Evolutionary conservation across 2,888 invertebrate species (phyloP), one percentile per base, ranked within the genome.

Genomic region (Lottia scabra): DNA sequence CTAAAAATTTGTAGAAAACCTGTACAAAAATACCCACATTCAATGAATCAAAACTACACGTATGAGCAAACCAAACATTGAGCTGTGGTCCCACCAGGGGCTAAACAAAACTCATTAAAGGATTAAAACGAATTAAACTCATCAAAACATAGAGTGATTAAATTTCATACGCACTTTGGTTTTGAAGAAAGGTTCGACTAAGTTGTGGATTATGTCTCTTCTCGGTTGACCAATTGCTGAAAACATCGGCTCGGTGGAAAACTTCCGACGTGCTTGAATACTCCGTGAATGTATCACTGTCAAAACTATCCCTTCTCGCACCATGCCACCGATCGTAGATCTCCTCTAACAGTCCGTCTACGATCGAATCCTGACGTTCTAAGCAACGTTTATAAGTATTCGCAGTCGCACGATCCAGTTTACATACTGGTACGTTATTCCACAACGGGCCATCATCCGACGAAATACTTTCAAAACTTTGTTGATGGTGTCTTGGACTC

Each of bases 281-380:
- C 72, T 88, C 88, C 13, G 88, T 88, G 78, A 87, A 86, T 0
- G 88, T 89, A 76, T 89, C 89, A 68, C 88, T 88, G 77, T 89
- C 89, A 73, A 87, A 85, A 76, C 88, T 88, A 75, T 87, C 86
- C 70, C 84, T 78, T 30, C 80, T 76, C 13, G 79, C 76, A 64
- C 81, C 84, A 65, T 87, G 84, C 86, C 86, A 87, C 23, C 86
- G 83, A 72, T 88, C 87, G 69, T 88, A 88, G 63, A 89, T 89
- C 68, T 89, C 89, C 74, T 84, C 86, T 46, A 89, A 77, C 15
- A 89, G 78, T 38, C 84, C 87, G 75, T 89, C 88, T n/a, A 89
- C 87, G 27, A 88, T 86, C 0, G 88, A 87, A 0, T 80, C 78
- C 63, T 80, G 81, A 15, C 81, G 79, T 62, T 81, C 77, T 8